Evolutionary conservation across 2,888 invertebrate species (phyloP).

Genomic region (Hartigia nigra): DNA sequence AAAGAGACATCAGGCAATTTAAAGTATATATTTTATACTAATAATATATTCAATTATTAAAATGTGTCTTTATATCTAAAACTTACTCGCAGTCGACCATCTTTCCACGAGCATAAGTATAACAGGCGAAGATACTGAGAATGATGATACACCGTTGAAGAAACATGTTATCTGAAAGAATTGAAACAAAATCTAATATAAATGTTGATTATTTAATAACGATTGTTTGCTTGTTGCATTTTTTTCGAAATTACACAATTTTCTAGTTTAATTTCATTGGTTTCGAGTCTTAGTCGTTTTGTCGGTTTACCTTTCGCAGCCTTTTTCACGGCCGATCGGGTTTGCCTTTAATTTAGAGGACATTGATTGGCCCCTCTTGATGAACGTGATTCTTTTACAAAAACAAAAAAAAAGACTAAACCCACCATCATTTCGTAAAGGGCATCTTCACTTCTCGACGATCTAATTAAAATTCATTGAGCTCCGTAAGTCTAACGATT

Average conservation of each 20-base stretch:
- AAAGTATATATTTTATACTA: neutral
- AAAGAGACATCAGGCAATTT: neutral
- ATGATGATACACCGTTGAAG: slow-evolving; percentile 38
- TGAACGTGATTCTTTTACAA: neutral
- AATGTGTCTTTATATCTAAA: neutral
- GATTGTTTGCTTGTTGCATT: neutral
- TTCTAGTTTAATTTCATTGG: neutral
- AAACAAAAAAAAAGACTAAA: neutral
- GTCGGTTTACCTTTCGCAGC: neutral
- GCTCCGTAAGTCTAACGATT: neutral
- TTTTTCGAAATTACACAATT: neutral
- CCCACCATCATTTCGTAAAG: neutral
- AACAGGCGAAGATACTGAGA: slow-evolving; percentile 38
- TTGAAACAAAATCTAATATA: slow-evolving; percentile 9
- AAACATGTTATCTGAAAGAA: slow-evolving; percentile 39
- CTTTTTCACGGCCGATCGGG: neutral
- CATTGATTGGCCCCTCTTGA: neutral
- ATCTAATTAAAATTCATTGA: neutral
- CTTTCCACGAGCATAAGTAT: slow-evolving; percentile 28
- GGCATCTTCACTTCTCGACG: neutral
- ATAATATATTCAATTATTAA: neutral
- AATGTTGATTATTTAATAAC: neutral
- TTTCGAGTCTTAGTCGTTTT: neutral
- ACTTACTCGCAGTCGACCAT: slow-evolving; percentile 42
- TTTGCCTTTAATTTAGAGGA: neutral